Evolutionary conservation across 2,113 vertebrate genomes (phyloP).

Genomic region (Hystrix cristata): DNA sequence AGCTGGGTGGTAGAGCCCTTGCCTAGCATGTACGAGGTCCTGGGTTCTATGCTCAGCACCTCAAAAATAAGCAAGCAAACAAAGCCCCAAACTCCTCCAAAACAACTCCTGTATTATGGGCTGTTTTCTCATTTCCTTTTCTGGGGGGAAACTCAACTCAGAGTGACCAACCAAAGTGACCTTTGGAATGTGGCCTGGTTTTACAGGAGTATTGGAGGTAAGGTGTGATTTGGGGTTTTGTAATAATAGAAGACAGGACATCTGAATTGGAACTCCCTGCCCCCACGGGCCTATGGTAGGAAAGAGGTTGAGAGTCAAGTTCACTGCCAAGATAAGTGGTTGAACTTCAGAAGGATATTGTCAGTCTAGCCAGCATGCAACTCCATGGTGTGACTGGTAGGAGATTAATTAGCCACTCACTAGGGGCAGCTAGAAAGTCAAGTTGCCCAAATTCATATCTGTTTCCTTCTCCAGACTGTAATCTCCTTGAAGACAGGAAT

Average conservation of each 20-base stretch:
- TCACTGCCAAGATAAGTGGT: background rate
- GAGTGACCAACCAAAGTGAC: background rate
- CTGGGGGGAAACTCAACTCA: background rate
- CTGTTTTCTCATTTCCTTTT: background rate
- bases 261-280: background rate
- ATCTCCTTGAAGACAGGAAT: background rate
- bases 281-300: background rate
- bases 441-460: background rate
- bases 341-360: conserved; percentile 27
- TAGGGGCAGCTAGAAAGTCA: conserved; percentile 26
- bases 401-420: conserved; percentile 33
- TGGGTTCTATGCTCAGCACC: background rate
- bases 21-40: background rate
- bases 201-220: background rate
- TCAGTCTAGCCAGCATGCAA: background rate
- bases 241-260: background rate
- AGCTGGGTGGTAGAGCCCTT: background rate
- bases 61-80: background rate
- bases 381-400: background rate
- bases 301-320: background rate
- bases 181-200: background rate
- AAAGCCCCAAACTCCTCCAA: background rate
- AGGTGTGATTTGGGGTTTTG: background rate
- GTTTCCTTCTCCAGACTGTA: background rate
- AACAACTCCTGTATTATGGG: background rate